These are phyloP conservation scores for Chlorocebus sabaeus DNA, from an alignment of 2,113 vertebrate genomes.

Conservation along the genomic window DNA sequence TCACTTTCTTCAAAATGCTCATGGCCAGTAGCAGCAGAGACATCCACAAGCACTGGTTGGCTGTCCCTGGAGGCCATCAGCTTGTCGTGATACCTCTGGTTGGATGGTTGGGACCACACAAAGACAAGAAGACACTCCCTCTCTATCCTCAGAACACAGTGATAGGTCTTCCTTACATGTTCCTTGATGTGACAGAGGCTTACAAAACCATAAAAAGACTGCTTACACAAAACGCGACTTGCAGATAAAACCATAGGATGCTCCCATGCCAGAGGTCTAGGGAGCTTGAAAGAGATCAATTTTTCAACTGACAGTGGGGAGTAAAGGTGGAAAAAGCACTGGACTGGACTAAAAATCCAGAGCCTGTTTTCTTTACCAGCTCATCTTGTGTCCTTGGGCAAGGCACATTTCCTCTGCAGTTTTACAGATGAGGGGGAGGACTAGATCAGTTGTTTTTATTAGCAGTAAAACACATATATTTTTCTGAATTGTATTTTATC, in stretches of 20 bases:
- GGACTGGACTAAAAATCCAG: neutral
- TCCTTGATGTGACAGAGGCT: constrained; percentile 13
- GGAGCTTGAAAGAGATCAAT: neutral
- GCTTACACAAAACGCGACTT: neutral
- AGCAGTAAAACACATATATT: neutral
- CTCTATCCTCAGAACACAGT: constrained; percentile 29
- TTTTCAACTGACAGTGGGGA: neutral
- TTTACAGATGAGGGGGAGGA: neutral
- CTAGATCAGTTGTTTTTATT: neutral
- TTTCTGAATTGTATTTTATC: neutral
- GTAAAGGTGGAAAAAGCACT: neutral
- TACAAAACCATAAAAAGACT: neutral
- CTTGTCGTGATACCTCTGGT: neutral
- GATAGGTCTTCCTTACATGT: constrained; percentile 17
- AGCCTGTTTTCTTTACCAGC: neutral
- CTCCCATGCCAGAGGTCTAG: neutral
- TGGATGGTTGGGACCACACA: neutral
- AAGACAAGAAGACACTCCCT: constrained; percentile 36
- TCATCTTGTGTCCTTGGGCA: neutral
- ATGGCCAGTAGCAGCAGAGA: neutral
- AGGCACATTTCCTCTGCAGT: neutral
- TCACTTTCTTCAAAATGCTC: neutral
- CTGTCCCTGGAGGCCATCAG: neutral
- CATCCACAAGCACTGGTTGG: neutral
- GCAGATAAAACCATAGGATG: neutral